Base-by-base conservation (phyloP, 2,888 invertebrate species). In the Cinara cedri region DNA sequence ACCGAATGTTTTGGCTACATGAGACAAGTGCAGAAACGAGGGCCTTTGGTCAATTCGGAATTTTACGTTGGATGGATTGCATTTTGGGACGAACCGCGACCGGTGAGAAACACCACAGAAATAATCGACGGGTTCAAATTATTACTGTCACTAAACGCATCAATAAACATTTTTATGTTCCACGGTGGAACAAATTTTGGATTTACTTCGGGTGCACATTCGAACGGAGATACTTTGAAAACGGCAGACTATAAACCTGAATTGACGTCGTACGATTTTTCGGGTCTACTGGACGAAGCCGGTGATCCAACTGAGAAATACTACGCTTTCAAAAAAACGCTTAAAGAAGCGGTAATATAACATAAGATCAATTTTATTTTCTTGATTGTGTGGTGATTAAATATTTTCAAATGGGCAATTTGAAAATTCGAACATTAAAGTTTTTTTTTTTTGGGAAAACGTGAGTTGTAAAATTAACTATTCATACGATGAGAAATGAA, bases 41-140 rank as follows among this genome's bases (percentile, higher is more conserved):
- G 96, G 0, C 97, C 97, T 0, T 85, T 94, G 72, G 93, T 96
- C 81, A 97, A 97, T 87, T 93, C 95, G 0, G 96, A 96, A 86
- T 97, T 89, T 86, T 97, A 97, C 87, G 91, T 95, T 0, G 97
- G 97, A 3, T 97, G 97, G 97, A 86, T 97, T 76, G 93, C 95
- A 0, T 92, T 94, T 85, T 97, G 97, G 97, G 91, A 91, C 60
- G 90, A 91, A 83, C 84, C 86, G 0, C 89, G 92, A 83, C 89
- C 90, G 66, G 87, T 87, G 46, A 89, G 89, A 0, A 83, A 84
- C 26, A 88, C 89, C 0, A 84, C 85, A 0, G 82, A 82, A 0
- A 88, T 94, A 14, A 87, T 89, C 0, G 83, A 84, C 3, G 88
- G 90, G 0, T 86, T 88, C 24, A 88, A 88, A 1, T 85, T 88